Percentiles rank a stretch among this genome's conserved stretches.
Evolutionary conservation across 2,113 vertebrate species (phyloP).

Genomic region (Chamaetylas fuelleborni): DNA sequence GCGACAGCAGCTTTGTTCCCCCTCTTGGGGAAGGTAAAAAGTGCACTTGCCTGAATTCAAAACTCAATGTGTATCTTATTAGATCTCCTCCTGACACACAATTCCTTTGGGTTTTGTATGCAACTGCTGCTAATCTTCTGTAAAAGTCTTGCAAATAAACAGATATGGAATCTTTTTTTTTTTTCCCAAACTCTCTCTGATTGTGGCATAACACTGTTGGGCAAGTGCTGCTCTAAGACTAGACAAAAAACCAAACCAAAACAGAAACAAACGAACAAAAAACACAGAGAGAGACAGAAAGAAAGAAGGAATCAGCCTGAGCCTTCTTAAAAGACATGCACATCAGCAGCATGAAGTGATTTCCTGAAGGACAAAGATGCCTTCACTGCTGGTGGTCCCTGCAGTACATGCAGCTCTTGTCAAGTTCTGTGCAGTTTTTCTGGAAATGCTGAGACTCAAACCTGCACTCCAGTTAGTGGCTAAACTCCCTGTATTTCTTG

Average conservation of each 20-base stretch:
- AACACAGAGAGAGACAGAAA: neutral
- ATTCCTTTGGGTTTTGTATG: neutral
- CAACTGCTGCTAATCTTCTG: neutral
- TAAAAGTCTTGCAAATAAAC: neutral
- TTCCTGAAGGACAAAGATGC: neutral
- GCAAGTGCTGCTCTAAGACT: neutral
- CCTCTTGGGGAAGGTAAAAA: neutral
- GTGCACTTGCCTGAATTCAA: neutral
- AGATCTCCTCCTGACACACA: neutral
- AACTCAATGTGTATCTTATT: neutral
- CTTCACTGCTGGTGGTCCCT: neutral
- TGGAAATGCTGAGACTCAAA: neutral
- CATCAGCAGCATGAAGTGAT: neutral
- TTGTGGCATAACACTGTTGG: neutral
- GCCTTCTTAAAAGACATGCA: neutral
- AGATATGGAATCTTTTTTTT: rapidly evolving
- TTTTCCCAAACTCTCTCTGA: neutral
- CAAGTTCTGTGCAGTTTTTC: neutral
- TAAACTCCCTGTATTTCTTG: neutral
- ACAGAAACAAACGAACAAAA: too few relatives aligned
- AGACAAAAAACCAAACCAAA: neutral
- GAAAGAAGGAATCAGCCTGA: neutral
- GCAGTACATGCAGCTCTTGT: neutral
- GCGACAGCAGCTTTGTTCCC: neutral
- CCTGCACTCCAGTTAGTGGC: neutral